Conservation (phyloP, 2,113 vertebrate species). For the Hipposideros armiger region DNA sequence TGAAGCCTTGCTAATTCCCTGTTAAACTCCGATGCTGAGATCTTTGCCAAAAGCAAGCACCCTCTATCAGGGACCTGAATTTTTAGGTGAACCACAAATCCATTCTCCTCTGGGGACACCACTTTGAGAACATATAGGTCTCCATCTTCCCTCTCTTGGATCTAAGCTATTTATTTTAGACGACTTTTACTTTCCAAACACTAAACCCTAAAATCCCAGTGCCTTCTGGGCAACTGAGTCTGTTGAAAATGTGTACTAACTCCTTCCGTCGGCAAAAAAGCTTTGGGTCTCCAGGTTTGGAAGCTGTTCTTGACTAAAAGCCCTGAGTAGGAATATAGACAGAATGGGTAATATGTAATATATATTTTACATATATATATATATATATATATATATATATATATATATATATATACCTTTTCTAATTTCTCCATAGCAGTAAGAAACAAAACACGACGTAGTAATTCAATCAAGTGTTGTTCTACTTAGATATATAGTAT, state of each 20-base stretch:
- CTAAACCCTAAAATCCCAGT: neutral
- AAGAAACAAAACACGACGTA: slow-evolving; percentile 30
- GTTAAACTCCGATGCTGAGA: neutral
- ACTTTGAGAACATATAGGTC: neutral
- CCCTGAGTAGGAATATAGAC: neutral
- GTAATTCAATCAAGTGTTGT: neutral
- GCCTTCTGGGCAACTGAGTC: neutral
- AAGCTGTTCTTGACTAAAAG: neutral
- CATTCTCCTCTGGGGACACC: neutral
- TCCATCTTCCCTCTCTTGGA: neutral
- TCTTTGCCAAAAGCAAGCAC: neutral
- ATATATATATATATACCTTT: neutral
- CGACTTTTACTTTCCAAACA: neutral
- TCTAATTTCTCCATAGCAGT: neutral
- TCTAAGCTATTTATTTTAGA: neutral
- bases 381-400: neutral
- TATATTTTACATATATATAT: neutral
- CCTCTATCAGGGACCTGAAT: neutral
- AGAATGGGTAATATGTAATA: neutral
- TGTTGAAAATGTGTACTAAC: neutral
- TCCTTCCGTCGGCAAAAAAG: neutral
- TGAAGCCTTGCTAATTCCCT: neutral
- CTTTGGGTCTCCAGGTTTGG: neutral
- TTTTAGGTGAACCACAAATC: neutral
- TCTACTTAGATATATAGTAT: neutral